Evolutionary conservation across 2,113 vertebrate genomes (phyloP).

Genomic region (Megalops atlanticus): DNA sequence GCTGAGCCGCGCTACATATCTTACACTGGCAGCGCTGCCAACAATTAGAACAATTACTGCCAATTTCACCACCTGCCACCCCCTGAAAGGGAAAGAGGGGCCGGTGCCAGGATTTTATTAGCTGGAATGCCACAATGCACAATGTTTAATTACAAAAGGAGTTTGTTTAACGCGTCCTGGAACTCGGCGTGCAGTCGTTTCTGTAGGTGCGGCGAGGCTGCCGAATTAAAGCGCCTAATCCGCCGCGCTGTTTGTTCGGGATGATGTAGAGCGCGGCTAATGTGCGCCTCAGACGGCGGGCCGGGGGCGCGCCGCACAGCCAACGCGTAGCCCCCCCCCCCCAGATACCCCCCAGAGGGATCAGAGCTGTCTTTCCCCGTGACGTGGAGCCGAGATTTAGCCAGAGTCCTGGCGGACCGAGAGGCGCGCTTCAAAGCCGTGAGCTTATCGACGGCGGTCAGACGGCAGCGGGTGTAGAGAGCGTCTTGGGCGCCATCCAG

Average conservation of each 20-base stretch:
- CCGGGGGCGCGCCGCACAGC: neutral
- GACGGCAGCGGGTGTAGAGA: neutral
- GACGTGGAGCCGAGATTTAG: neutral
- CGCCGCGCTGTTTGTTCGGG: neutral
- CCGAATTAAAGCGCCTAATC: neutral
- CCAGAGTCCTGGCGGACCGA: neutral
- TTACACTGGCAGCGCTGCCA: constrained; percentile 44
- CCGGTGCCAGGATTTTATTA: constrained; percentile 44
- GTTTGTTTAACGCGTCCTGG: constrained; percentile 40
- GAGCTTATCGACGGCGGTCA: neutral
- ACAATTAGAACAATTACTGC: constrained; percentile 52
- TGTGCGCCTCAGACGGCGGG: neutral
- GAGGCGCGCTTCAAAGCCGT: neutral
- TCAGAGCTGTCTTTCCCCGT: neutral
- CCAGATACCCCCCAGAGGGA: neutral
- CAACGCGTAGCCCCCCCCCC: no score
- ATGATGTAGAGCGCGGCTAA: neutral
- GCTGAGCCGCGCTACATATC: constrained; percentile 35
- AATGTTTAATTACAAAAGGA: constrained; percentile 54
- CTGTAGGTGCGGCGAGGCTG: neutral
- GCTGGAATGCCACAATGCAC: constrained; percentile 47
- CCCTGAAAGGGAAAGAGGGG: constrained; percentile 29
- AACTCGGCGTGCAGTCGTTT: neutral
- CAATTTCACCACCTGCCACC: constrained; percentile 43
- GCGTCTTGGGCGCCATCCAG: neutral